Evolutionary conservation across 2,113 vertebrate genomes (phyloP), one percentile per base, ranked within the genome.

Genomic region (Hippotragus niger): DNA sequence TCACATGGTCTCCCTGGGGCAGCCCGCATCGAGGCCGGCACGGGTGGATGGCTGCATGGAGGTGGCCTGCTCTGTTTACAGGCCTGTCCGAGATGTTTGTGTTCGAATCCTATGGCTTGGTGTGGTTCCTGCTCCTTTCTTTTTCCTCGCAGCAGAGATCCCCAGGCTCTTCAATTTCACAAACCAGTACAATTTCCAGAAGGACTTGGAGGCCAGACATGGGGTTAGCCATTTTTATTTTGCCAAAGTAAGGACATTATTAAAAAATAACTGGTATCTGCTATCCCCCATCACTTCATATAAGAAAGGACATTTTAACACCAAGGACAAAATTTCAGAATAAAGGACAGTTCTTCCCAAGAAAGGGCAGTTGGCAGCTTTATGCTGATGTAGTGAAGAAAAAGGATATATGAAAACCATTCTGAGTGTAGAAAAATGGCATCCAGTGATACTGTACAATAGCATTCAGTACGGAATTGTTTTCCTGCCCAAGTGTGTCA

Each of bases 341-440:
- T 91, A 98, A 98, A 97, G 96, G 97, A 97, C 96, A 91, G 80
- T 88, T 97, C 95, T 97, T 93, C 71, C 91, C 82, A 93, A 93
- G 94, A 97, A 96, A 97, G 97, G 97, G 93, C 67, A 91, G 82
- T 97, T 95, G 96, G 94, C 97, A 97, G 96, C 93, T 95, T 94
- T 86, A 78, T 57, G 57, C 71, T 91, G 76, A 90, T 25, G 2
- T 95, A 90, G 95, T 80, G 43, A 67, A 76, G 91, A 47, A 89
- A 94, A 95, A 45, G 88, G 76, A 81, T 74, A 27, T 90, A 67
- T 94, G 90, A 96, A 76, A 98, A 50, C 83, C 33, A 47, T 84
- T 89, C 71, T 50, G 86, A 84, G 86, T 92, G 93, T 83, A 47
- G 95, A 85, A 64, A 93, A 94, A 93, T 87, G 60, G 27, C 60